Percentiles rank a stretch among this genome's conserved stretches.
phyloP scores from a whole-genome alignment of 2,113 vertebrate species.

The Poeciliopsis prolifica region DNA sequence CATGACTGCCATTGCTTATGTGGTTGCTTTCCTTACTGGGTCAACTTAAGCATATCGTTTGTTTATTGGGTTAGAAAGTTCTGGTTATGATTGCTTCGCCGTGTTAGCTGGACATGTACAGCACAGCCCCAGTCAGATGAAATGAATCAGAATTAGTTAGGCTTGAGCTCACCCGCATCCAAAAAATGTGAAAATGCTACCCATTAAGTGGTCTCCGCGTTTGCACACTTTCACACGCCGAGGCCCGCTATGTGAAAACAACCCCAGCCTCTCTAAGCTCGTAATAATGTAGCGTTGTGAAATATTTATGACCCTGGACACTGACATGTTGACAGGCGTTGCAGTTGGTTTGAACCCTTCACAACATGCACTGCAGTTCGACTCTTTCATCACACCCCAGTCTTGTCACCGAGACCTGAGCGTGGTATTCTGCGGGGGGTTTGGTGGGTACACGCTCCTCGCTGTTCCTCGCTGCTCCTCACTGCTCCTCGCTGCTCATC shows the following conservation, averaged over 20 bases:
- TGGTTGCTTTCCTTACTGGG: not conserved
- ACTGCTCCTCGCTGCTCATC: conserved; percentile 14
- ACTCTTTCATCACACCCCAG: not conserved
- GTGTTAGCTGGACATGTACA: not conserved
- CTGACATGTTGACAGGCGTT: not conserved
- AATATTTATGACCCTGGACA: conserved; percentile 1
- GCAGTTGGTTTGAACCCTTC: conserved; percentile 1
- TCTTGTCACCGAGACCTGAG: not conserved
- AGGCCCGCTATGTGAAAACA: not conserved
- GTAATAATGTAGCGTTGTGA: not conserved
- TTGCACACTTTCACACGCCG: not conserved
- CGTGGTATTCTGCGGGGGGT: not conserved
- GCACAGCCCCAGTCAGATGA: not conserved
- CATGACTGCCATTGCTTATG: not conserved
- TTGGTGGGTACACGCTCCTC: not conserved
- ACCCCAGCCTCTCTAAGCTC: not conserved
- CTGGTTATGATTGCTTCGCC: not conserved
- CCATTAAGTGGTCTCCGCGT: not conserved
- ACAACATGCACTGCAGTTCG: not conserved
- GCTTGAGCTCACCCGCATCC: not conserved
- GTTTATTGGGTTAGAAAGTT: not conserved
- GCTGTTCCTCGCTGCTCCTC: conserved; percentile 31
- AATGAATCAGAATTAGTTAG: not conserved
- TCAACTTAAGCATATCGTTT: not conserved
- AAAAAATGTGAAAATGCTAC: not conserved